phyloP scores from a whole-genome alignment of 2,797 vertebrate genomes.

The Coregonus ussuriensis region DNA sequence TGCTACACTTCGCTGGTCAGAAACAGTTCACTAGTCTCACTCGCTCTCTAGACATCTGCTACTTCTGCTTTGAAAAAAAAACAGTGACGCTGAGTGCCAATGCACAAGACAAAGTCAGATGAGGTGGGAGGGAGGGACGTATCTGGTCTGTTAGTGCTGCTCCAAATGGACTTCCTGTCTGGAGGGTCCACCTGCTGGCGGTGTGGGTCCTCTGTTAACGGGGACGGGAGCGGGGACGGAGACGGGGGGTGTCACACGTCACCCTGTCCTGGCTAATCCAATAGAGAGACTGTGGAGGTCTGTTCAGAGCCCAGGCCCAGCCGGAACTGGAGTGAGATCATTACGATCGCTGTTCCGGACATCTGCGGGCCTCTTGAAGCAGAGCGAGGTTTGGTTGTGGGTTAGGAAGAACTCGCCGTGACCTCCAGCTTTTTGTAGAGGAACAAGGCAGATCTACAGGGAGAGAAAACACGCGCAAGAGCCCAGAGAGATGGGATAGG shows the following conservation, averaged over 20 bases:
- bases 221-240: background rate
- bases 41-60: background rate
- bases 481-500: background rate
- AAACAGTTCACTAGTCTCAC: background rate
- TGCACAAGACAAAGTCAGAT: background rate
- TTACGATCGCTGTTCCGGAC: constrained; percentile 24
- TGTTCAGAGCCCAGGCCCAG: constrained; percentile 5
- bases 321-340: constrained; percentile 33
- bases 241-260: constrained; percentile 22
- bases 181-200: constrained; percentile 2
- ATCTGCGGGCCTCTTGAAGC: constrained; percentile 27
- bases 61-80: background rate
- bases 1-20: background rate
- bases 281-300: constrained; percentile 15
- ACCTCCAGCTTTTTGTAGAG: background rate
- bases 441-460: background rate
- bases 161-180: background rate
- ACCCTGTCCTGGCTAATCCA: constrained; percentile 31
- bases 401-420: background rate
- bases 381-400: constrained; percentile 1
- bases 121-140: background rate
- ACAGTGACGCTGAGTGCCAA: background rate
- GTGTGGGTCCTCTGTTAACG: background rate
- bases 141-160: too few relatives aligned
- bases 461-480: background rate